Evolutionary conservation across 2,888 invertebrate genomes (phyloP).

Genomic region (Coelinius sp.): DNA sequence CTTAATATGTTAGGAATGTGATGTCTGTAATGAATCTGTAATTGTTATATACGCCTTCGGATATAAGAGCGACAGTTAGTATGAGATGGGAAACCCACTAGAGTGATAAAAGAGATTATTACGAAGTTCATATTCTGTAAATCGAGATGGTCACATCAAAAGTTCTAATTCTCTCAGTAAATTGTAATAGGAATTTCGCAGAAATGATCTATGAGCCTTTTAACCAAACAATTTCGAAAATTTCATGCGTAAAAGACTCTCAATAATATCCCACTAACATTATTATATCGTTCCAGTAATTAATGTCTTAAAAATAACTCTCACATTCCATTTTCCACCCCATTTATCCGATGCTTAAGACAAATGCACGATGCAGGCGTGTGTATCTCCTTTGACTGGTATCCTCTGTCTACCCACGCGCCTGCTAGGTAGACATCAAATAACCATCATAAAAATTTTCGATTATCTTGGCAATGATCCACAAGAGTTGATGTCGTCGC

Average conservation of each 20-base stretch:
- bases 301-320: conserved; percentile 37
- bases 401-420: conserved; percentile 27
- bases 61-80: background rate
- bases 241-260: background rate
- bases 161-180: background rate
- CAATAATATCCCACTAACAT: background rate
- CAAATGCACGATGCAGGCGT: conserved; percentile 31
- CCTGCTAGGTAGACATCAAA: conserved; percentile 47
- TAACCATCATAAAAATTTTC: conserved; percentile 58
- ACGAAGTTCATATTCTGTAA: background rate
- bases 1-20: background rate
- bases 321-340: conserved; percentile 37
- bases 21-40: background rate
- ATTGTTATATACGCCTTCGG: background rate
- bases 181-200: background rate
- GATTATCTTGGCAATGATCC: conserved; percentile 61
- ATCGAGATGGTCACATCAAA: background rate
- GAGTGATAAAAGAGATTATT: background rate
- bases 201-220: background rate
- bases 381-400: conserved; percentile 24
- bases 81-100: background rate
- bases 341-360: conserved; percentile 33
- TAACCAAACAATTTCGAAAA: background rate
- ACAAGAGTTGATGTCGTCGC: conserved; percentile 43
- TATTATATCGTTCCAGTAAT: conserved; percentile 31